Evolutionary conservation across 2,797 vertebrate species (phyloP).

Genomic region (Crenuchus spilurus): DNA sequence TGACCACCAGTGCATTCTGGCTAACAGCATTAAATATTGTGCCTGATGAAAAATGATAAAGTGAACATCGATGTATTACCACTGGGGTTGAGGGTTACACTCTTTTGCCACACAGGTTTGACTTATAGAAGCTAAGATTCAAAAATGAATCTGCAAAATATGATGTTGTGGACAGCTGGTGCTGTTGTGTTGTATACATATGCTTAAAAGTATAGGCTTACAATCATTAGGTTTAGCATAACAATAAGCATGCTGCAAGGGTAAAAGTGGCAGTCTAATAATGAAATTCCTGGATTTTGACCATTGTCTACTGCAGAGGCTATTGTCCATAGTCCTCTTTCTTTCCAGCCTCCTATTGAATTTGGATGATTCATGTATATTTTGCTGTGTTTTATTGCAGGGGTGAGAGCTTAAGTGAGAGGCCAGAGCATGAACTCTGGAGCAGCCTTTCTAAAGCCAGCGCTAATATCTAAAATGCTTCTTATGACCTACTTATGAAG

Average conservation of each 20-base stretch:
- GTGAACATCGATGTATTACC: slow-evolving; percentile 49
- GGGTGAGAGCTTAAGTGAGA: slow-evolving; percentile 56
- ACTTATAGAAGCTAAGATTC: too few relatives aligned
- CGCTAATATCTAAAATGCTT: slow-evolving; percentile 75
- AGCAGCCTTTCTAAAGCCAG: slow-evolving; percentile 60
- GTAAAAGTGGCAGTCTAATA: neutral
- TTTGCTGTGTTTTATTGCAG: slow-evolving; percentile 54
- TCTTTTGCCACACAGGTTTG: neutral
- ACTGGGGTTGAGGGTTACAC: slow-evolving; percentile 37
- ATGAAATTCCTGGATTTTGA: slow-evolving; percentile 19
- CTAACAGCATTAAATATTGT: slow-evolving; percentile 66
- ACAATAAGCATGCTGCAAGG: neutral
- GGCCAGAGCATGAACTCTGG: slow-evolving; percentile 69
- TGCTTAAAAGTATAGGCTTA: neutral
- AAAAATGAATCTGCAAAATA: too few relatives aligned
- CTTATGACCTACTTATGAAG: slow-evolving; percentile 78
- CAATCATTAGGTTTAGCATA: neutral
- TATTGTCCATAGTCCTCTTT: slow-evolving; percentile 25
- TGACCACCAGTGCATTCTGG: slow-evolving; percentile 57
- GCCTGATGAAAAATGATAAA: slow-evolving; percentile 61
- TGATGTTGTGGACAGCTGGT: too few relatives aligned
- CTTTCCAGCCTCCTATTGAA: slow-evolving; percentile 38
- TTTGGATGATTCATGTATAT: slow-evolving; percentile 56
- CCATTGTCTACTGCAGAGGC: slow-evolving; percentile 8
- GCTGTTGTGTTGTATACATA: neutral